Evolutionary conservation across 2,113 vertebrate genomes (phyloP).

Genomic region (Mustela nigripes): DNA sequence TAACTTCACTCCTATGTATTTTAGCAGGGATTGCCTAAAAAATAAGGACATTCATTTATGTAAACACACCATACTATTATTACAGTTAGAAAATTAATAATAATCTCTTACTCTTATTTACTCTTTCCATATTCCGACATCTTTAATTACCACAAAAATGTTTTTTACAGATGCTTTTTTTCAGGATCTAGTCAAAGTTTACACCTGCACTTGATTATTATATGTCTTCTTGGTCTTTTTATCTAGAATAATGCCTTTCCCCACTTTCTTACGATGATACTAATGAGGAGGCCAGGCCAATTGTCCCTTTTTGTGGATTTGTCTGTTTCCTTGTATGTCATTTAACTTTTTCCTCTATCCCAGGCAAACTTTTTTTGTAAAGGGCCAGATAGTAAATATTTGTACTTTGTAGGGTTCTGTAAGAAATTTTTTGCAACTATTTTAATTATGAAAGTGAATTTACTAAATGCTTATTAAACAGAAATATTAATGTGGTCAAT

Average conservation of each 20-base stretch:
- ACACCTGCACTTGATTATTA: neutral
- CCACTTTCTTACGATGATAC: neutral
- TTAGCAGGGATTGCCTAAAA: neutral
- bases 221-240: neutral
- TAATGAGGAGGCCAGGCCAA: neutral
- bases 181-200: neutral
- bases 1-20: neutral
- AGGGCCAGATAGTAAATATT: neutral
- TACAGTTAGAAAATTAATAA: constrained; percentile 38
- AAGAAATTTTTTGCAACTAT: neutral
- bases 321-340: neutral
- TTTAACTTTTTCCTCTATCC: neutral
- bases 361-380: neutral
- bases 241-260: neutral
- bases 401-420: neutral
- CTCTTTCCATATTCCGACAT: neutral
- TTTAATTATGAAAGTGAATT: constrained; percentile 23
- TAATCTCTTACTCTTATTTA: neutral
- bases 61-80: neutral
- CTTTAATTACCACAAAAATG: neutral
- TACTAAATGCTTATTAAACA: constrained; percentile 22
- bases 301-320: neutral
- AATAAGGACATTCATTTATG: neutral
- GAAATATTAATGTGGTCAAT: neutral
- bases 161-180: neutral